Evolutionary conservation across 2,113 vertebrate species (phyloP).

Genomic region (Crotalus viridis): DNA sequence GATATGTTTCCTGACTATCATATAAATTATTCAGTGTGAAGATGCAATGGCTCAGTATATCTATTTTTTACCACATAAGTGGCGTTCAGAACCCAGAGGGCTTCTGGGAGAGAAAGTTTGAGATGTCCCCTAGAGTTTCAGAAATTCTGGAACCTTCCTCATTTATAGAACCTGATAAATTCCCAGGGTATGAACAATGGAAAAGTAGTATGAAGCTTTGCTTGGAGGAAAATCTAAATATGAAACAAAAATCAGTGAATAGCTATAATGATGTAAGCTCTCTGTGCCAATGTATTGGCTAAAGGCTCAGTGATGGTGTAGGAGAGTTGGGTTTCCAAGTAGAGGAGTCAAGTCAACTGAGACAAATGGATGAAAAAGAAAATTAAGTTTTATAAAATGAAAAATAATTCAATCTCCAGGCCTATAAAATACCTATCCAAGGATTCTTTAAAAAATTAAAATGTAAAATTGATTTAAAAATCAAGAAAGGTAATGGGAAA

Average conservation of each 20-base stretch:
- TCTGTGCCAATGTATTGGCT: background rate
- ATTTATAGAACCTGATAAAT: background rate
- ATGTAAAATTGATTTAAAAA: background rate
- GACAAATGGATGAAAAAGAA: background rate
- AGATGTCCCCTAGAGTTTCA: background rate
- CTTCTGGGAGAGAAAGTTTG: background rate
- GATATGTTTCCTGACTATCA: background rate
- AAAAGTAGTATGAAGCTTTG: background rate
- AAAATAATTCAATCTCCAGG: background rate
- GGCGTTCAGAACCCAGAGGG: background rate
- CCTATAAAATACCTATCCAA: background rate
- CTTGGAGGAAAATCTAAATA: background rate
- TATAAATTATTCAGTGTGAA: background rate
- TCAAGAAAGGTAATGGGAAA: background rate
- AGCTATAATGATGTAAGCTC: background rate
- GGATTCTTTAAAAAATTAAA: background rate
- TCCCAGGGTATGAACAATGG: background rate
- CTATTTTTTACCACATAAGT: background rate
- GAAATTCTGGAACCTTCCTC: background rate
- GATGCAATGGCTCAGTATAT: background rate
- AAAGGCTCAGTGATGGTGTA: background rate
- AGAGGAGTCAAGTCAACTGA: background rate
- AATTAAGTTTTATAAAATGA: background rate
- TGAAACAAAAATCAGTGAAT: background rate
- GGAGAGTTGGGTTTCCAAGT: background rate